phyloP scores from a whole-genome alignment of 23 tunicate genomes.

The Styela plicata region DNA sequence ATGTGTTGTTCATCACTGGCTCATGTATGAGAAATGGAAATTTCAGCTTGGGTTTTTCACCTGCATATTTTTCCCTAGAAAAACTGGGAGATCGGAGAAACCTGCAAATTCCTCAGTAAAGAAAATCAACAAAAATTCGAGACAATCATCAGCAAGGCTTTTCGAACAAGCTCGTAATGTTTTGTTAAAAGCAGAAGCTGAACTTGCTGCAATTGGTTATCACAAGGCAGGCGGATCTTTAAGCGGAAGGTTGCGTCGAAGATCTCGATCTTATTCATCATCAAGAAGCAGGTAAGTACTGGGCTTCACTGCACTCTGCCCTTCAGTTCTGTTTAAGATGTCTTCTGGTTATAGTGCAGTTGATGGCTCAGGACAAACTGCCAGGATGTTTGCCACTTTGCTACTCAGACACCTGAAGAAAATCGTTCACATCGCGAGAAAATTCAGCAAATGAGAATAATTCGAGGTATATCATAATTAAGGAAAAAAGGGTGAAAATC shows the following conservation, averaged over 20 bases:
- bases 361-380: not conserved
- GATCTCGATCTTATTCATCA: slow-evolving; percentile 7
- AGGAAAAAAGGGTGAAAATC: too few species aligned
- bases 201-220: slow-evolving; percentile 27
- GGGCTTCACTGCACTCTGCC: too few species aligned
- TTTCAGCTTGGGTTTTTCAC: too few species aligned
- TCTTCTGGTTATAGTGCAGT: not conserved
- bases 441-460: too few species aligned
- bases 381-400: slow-evolving; percentile 7
- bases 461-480: too few species aligned
- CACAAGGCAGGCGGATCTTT: not conserved
- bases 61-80: too few species aligned
- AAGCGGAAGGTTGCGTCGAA: not conserved
- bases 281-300: slow-evolving; percentile 9
- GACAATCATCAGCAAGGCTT: slow-evolving; percentile 10
- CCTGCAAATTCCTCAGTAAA: not conserved
- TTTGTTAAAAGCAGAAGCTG: slow-evolving; percentile 21
- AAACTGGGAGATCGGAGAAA: not conserved
- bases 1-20: too few species aligned
- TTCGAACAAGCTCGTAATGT: slow-evolving; percentile 29
- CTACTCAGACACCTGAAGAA: not conserved
- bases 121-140: not conserved
- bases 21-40: too few species aligned
- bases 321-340: too few species aligned
- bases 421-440: not conserved